A percentile compares a stretch with the other conserved stretches of the same genome.
phyloP scores from a whole-genome alignment of 2,113 vertebrate species.

The Gobiocypris rarus region DNA sequence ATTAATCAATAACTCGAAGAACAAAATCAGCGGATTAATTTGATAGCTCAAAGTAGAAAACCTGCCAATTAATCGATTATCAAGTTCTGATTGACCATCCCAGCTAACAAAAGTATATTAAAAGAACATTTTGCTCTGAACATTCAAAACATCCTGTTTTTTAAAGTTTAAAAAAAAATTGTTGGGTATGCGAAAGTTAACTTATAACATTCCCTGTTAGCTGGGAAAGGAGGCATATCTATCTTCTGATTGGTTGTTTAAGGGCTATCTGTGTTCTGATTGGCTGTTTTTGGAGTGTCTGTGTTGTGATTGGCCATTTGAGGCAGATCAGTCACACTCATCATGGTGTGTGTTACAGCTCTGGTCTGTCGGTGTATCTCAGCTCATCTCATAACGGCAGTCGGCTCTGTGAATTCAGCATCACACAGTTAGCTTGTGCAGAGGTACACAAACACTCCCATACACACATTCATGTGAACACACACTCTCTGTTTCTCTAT shows the following conservation, averaged over 20 bases:
- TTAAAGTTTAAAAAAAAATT: no score
- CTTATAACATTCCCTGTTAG: no score
- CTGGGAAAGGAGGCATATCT: no score
- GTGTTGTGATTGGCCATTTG: neutral
- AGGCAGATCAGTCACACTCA: neutral
- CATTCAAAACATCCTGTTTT: no score
- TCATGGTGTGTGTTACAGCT: slow-evolving; percentile 58
- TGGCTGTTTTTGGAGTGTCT: neutral
- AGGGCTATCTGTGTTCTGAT: neutral
- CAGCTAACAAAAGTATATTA: no score
- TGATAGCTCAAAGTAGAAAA: no score
- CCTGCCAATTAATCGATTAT: no score
- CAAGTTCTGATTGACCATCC: neutral
- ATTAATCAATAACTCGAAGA: no score
- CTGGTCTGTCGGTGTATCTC: slow-evolving; percentile 54
- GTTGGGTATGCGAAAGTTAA: no score
- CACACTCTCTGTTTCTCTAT: neutral
- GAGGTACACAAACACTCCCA: slow-evolving; percentile 58
- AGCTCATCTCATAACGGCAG: neutral
- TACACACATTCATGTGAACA: neutral
- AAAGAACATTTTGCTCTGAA: no score
- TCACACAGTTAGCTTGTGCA: slow-evolving; percentile 69
- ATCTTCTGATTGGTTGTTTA: neutral
- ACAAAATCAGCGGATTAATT: no score
- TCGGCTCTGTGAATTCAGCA: slow-evolving; percentile 62